Evolutionary conservation across 2,888 invertebrate genomes (phyloP).

Genomic region (Dolichomitus sp.): DNA sequence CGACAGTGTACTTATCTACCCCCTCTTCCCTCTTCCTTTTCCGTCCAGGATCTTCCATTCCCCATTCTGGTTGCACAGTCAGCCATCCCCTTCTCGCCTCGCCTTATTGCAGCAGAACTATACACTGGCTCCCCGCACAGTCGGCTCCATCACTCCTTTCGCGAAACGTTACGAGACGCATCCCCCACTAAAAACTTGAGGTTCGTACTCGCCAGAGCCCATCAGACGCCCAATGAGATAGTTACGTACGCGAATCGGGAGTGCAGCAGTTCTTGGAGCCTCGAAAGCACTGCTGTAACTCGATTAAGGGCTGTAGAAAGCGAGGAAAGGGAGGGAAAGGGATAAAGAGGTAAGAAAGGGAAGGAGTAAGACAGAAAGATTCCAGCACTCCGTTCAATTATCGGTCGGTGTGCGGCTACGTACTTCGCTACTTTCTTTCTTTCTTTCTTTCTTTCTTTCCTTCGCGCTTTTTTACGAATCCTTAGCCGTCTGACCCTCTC

Average conservation of each 20-base stretch:
- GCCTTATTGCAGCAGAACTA: conserved; percentile 17
- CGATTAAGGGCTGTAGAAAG: conserved; percentile 60
- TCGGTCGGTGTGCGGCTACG: conserved; percentile 71
- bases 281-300: conserved; percentile 63
- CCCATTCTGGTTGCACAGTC: neutral
- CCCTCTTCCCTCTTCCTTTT: neutral
- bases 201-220: conserved; percentile 36
- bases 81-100: conserved; percentile 3
- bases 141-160: conserved; percentile 47
- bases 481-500: conserved; percentile 26
- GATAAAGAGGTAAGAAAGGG: conserved; percentile 26
- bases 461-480: conserved; percentile 14
- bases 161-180: conserved; percentile 25
- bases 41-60: neutral
- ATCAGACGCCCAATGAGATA: conserved; percentile 8
- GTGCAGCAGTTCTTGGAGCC: conserved; percentile 29
- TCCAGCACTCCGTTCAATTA: conserved; percentile 78
- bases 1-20: conserved; percentile 24
- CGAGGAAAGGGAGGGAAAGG: conserved; percentile 37
- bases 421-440: conserved; percentile 63
- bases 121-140: conserved; percentile 28
- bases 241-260: conserved; percentile 37
- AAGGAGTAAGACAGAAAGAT: conserved; percentile 65
- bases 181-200: conserved; percentile 40
- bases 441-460: conserved; percentile 50